A percentile compares a stretch with the other conserved stretches of the same genome.
phyloP scores from a whole-genome alignment of 2,888 invertebrate genomes.

The Sarcophaga variegata region DNA sequence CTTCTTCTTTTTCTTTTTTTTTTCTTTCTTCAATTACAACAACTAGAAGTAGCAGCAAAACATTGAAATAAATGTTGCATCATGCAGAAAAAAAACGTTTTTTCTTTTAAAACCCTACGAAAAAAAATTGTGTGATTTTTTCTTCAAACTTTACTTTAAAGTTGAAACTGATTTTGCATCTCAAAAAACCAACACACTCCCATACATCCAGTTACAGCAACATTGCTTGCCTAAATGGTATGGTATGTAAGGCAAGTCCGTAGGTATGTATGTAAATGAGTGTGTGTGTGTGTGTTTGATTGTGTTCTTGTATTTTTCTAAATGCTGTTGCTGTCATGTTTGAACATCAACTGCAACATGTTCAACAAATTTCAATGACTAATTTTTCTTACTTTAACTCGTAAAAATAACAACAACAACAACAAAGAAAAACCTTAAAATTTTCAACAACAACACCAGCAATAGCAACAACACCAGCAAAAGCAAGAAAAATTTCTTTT shows the following conservation, averaged over 20 bases:
- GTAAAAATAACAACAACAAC: conserved; percentile 26
- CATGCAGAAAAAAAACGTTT: not conserved
- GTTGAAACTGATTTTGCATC: conserved; percentile 34
- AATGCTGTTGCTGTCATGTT: conserved; percentile 65
- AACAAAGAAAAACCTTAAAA: conserved; percentile 41
- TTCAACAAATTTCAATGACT: conserved; percentile 67
- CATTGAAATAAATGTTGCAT: conserved; percentile 26
- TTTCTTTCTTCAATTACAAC: no score
- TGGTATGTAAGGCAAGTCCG: not conserved
- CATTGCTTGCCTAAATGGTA: not conserved
- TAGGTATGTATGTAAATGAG: not conserved
- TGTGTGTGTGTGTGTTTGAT: not conserved
- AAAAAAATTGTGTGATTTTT: no score
- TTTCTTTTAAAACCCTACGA: not conserved
- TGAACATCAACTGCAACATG: conserved; percentile 58
- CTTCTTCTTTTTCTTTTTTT: conserved; percentile 12
- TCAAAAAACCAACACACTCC: conserved; percentile 4
- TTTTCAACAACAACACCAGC: not conserved
- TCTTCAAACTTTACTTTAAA: not conserved
- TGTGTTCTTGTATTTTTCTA: conserved; percentile 34
- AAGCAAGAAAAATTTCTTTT: conserved; percentile 26
- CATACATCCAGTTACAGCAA: not conserved
- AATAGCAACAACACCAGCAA: conserved; percentile 11
- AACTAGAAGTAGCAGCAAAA: conserved; percentile 5
- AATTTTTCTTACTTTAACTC: conserved; percentile 68